phyloP scores from a whole-genome alignment of 2,797 vertebrate genomes.

The Amblyopsis hoosieri region DNA sequence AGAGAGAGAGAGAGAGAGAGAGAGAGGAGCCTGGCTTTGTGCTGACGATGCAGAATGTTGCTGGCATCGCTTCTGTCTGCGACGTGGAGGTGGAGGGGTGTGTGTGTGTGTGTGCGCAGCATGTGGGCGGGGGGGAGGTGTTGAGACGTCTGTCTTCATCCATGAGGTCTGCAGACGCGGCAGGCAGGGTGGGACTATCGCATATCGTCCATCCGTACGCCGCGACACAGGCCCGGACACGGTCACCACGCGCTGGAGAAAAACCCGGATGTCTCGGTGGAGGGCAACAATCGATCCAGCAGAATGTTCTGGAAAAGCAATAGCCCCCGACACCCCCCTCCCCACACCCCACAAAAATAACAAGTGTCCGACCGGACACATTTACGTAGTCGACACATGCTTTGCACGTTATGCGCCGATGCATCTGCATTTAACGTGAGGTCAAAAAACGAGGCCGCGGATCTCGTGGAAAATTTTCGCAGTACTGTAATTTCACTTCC shows the following conservation, averaged over 20 bases:
- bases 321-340: not conserved
- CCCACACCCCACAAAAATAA: not conserved
- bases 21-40: not conserved
- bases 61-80: conserved; percentile 15
- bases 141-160: conserved; percentile 32
- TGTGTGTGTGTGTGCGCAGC: no score
- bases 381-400: no score
- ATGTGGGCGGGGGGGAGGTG: conserved; percentile 20
- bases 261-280: conserved; percentile 52
- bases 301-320: conserved; percentile 42
- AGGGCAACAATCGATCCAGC: conserved; percentile 63
- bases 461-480: no score
- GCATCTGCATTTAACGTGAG: no score
- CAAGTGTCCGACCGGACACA: conserved; percentile 20
- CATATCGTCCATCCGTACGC: conserved; percentile 37
- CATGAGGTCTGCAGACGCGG: conserved; percentile 35
- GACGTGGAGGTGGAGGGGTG: not conserved
- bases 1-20: no score
- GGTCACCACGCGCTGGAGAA: conserved; percentile 19
- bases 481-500: no score
- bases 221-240: conserved; percentile 45
- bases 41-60: conserved; percentile 44
- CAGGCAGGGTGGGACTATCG: conserved; percentile 36
- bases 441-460: no score
- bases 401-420: no score